Evolutionary conservation across 2,113 vertebrate genomes (phyloP).

Genomic region (Poicephalus gulielmi): DNA sequence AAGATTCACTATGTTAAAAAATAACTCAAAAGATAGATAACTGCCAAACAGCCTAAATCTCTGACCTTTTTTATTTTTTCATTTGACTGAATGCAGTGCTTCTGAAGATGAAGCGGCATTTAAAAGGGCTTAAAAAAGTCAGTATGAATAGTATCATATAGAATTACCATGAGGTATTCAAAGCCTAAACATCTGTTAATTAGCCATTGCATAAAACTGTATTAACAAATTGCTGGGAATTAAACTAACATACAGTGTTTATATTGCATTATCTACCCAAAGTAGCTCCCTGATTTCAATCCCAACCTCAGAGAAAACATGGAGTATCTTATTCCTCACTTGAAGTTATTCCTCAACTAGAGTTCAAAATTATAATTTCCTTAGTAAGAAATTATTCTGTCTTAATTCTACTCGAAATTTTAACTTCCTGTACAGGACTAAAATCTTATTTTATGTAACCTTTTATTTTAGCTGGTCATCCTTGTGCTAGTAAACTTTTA

Average conservation of each 20-base stretch:
- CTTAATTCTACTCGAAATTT: background rate
- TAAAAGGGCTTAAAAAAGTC: background rate
- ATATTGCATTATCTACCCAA: background rate
- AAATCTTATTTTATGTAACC: background rate
- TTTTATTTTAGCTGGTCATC: background rate
- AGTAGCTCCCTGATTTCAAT: background rate
- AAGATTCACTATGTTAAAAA: background rate
- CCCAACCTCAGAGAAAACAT: background rate
- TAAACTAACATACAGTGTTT: background rate
- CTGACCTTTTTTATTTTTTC: background rate
- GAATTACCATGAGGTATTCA: background rate
- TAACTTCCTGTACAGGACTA: background rate
- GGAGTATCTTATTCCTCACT: background rate
- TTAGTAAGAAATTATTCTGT: background rate
- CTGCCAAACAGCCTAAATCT: background rate
- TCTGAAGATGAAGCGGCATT: background rate
- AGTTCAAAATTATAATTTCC: background rate
- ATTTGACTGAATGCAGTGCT: background rate
- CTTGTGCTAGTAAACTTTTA: background rate
- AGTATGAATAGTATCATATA: background rate
- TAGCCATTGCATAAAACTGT: background rate
- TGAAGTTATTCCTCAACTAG: background rate
- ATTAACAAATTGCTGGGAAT: background rate
- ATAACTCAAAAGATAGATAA: background rate
- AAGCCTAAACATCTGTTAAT: background rate